Evolutionary conservation across 2,797 vertebrate species (phyloP).

Genomic region (Netta rufina): DNA sequence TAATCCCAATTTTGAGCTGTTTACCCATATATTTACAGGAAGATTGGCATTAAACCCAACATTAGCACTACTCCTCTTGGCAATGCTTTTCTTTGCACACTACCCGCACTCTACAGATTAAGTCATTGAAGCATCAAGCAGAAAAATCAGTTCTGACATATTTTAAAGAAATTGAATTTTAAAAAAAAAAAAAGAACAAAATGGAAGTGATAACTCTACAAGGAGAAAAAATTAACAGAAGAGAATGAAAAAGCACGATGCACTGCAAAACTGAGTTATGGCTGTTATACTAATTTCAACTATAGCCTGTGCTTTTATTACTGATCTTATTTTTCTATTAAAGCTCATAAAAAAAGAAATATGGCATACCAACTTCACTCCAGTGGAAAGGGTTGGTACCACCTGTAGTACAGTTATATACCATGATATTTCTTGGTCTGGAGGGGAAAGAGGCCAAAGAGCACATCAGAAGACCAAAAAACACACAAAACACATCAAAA

Average conservation of each 20-base stretch:
- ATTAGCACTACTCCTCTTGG: background rate
- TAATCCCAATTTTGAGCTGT: background rate
- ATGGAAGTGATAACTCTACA: background rate
- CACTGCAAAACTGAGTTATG: conserved; percentile 8
- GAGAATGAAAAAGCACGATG: background rate
- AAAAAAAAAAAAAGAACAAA: background rate
- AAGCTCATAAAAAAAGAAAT: conserved; percentile 25
- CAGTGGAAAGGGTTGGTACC: conserved; percentile 91
- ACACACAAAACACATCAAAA: background rate
- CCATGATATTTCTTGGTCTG: conserved; percentile 88
- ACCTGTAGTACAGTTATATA: conserved; percentile 92
- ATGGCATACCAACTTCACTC: conserved; percentile 90
- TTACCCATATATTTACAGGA: background rate
- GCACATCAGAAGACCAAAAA: background rate
- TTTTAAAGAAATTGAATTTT: background rate
- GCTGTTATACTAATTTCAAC: background rate
- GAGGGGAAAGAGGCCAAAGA: conserved; percentile 1
- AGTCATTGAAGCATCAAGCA: background rate
- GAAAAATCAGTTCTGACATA: background rate
- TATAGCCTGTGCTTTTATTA: background rate
- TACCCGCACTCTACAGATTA: background rate
- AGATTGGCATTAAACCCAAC: background rate
- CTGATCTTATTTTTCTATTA: background rate
- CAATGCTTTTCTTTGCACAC: background rate
- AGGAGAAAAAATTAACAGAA: background rate